Evolutionary conservation across 2,113 vertebrate species (phyloP), one percentile per base, ranked within the genome.

Genomic region (Oncorhynchus gorbuscha): DNA sequence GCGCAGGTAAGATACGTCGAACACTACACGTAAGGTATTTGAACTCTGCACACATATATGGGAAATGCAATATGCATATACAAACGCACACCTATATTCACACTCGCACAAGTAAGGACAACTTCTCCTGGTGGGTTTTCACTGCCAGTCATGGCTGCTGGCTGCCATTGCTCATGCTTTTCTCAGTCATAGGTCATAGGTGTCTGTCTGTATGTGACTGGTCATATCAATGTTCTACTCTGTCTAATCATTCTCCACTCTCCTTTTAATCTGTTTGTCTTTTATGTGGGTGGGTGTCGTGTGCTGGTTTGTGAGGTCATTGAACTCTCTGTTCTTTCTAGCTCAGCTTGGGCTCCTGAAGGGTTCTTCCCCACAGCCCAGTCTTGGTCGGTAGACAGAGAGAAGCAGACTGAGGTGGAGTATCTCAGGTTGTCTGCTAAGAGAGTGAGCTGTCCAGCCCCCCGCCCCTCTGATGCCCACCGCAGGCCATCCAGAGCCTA

Each of bases 1-100:
- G 70, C 96, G 95, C 93, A 95, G 98, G 98, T 99, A 92, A 62
- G 13, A 2, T 55, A 4, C 3, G 51, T 5, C 14, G 16, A 14
- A 18, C 14, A 5, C 51, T 45, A 39, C 6, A 39, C 35, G 7
- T 39, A 39, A 39, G 35, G 4, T 24, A 51, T 14, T 14, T 16
- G 49, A 9, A 39, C 8, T 2, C 39, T 39, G 8, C 39, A 39
- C 39, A 55, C 51, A 55, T 18, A 5, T 5, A 45, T 45, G 39
- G 39, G 39, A 11, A 45, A 45, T 45, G 39, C 20, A 58, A 58
- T 20, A 14, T 58, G 20, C 14, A 58, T 18, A 5, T 20, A 58
- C 55, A 58, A 14, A 58, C 4, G 26, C 73, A 68, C 73, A 67
- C 16, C 7, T 22, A 55, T 13, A 51, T 2, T 26, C 22, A 30